phyloP scores from a whole-genome alignment of 2,797 vertebrate genomes.

The Apogon hyalosoma region DNA sequence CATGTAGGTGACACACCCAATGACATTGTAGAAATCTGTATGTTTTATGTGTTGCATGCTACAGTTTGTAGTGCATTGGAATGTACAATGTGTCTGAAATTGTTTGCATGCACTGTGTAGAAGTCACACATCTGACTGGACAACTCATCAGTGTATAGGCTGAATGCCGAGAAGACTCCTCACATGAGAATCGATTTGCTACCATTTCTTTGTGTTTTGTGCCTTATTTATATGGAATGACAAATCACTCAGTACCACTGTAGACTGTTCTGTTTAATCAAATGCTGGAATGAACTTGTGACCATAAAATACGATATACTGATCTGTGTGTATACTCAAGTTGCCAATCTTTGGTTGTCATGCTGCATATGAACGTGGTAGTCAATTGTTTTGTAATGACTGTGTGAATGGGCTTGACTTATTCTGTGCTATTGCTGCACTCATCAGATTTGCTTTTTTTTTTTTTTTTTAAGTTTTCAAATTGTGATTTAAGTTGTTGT shows the following conservation, averaged over 20 bases:
- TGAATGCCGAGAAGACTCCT: slow-evolving; percentile 5
- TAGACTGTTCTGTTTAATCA: slow-evolving; percentile 16
- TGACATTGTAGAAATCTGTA: not conserved
- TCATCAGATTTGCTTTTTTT: slow-evolving; percentile 14
- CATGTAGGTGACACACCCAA: not conserved
- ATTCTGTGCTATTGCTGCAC: slow-evolving; percentile 16
- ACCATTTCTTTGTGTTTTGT: slow-evolving; percentile 18
- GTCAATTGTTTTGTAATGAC: slow-evolving; percentile 18
- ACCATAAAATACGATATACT: not conserved
- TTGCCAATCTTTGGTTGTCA: slow-evolving; percentile 37
- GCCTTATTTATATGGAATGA: slow-evolving; percentile 49
- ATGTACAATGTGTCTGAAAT: not conserved
- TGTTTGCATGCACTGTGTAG: slow-evolving; percentile 27
- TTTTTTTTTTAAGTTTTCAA: slow-evolving; percentile 34
- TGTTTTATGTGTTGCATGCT: not conserved
- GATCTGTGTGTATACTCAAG: not conserved
- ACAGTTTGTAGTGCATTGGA: not conserved
- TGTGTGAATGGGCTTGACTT: slow-evolving; percentile 24
- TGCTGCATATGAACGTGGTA: slow-evolving; percentile 1
- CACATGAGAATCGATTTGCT: slow-evolving; percentile 6
- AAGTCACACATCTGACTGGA: not conserved
- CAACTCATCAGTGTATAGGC: not conserved
- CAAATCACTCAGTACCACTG: not conserved
- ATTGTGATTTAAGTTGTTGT: slow-evolving; percentile 34
- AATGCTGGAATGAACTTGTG: slow-evolving; percentile 26